phyloP scores from a whole-genome alignment of 1,140 invertebrate genomes.

The Philotrypesis tridentata region DNA sequence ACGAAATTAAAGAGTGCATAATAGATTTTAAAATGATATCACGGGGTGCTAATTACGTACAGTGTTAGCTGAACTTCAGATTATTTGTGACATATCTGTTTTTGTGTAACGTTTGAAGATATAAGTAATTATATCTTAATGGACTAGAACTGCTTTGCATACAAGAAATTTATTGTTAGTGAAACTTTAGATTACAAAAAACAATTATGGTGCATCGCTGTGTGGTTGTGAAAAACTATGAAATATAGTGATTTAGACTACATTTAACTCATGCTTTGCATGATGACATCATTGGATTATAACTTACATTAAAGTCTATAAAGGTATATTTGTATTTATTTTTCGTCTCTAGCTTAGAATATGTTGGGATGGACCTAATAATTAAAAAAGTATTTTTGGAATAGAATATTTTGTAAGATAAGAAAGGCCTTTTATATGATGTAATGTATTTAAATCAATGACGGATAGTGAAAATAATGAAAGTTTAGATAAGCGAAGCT shows the following conservation, averaged over 20 bases:
- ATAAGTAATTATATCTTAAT: neutral
- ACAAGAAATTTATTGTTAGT: no score
- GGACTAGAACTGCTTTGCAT: neutral
- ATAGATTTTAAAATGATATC: no score
- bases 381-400: constrained; percentile 17
- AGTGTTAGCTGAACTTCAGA: neutral
- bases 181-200: neutral
- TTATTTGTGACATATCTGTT: neutral
- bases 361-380: neutral
- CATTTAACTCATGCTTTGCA: neutral
- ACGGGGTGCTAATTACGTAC: neutral
- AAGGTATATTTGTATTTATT: neutral
- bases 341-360: neutral
- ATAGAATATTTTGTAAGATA: neutral
- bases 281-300: neutral
- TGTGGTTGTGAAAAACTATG: neutral
- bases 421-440: neutral
- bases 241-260: neutral
- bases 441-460: neutral
- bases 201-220: neutral
- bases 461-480: neutral
- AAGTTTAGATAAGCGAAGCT: neutral
- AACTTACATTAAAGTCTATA: neutral
- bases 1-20: constrained; percentile 49
- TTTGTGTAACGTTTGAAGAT: neutral